Percentiles rank a stretch among this genome's conserved stretches.
Evolutionary conservation across 2,113 vertebrate genomes (phyloP).

Genomic region (Microcebus tavaratra): DNA sequence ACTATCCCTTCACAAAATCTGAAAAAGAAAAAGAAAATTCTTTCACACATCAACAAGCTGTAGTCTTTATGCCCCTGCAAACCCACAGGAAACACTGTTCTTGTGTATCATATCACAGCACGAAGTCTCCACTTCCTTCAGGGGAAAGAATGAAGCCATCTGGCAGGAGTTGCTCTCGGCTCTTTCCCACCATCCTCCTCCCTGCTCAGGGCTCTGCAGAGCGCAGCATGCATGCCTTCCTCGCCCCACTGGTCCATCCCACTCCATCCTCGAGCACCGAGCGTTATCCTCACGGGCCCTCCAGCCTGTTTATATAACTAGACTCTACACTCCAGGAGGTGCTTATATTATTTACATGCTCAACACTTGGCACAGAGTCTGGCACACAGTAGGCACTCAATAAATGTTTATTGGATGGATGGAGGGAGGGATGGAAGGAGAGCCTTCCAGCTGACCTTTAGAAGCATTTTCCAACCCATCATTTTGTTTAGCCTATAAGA

Average conservation of each 20-base stretch:
- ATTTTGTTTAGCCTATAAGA: background rate
- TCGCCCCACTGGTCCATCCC: background rate
- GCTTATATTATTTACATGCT: background rate
- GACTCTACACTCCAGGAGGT: background rate
- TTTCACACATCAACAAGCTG: constrained; percentile 52
- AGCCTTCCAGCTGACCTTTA: background rate
- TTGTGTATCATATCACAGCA: constrained; percentile 64
- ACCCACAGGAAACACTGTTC: constrained; percentile 71
- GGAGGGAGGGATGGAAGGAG: background rate
- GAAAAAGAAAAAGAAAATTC: background rate
- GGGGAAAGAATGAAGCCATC: constrained; percentile 71
- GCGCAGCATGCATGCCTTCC: background rate
- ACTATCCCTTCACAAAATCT: constrained; percentile 50
- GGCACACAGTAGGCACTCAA: background rate
- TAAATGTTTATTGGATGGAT: background rate
- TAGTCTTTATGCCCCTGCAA: constrained; percentile 71
- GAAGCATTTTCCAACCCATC: background rate
- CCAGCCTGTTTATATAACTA: background rate
- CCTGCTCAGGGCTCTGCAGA: constrained; percentile 6
- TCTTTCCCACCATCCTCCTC: constrained; percentile 18
- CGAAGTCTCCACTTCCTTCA: constrained; percentile 67
- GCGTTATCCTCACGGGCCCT: background rate
- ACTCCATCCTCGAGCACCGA: background rate
- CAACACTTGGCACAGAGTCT: background rate
- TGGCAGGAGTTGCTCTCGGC: constrained; percentile 64